Percentiles rank a stretch among this genome's conserved stretches.
These are phyloP conservation scores for Pristionchus fissidentatus DNA, from an alignment of 2,888 invertebrate species.

Conservation along the genomic window DNA sequence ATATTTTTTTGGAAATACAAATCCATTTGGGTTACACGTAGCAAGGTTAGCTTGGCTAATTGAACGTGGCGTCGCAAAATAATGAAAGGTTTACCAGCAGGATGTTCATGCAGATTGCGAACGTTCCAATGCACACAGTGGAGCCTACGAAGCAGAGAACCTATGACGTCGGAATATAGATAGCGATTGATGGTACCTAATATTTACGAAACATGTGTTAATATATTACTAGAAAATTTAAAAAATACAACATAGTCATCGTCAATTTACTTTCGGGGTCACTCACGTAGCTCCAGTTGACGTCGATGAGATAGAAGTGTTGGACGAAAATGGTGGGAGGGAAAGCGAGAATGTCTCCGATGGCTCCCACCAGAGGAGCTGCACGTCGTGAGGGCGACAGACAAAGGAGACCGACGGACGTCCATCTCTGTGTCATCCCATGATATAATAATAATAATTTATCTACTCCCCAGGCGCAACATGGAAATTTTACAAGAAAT, in stretches of 20 bases:
- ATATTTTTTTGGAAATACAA: too few species aligned
- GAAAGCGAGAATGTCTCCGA: not conserved
- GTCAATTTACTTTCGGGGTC: too few species aligned
- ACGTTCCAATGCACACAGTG: slow-evolving; percentile 43
- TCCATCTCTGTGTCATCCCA: not conserved
- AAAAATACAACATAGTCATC: too few species aligned
- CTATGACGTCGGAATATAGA: too few species aligned
- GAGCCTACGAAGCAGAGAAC: slow-evolving; percentile 43
- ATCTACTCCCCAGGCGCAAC: too few species aligned
- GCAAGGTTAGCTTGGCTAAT: too few species aligned
- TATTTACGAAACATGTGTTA: too few species aligned
- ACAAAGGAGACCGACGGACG: not conserved
- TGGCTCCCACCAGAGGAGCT: not conserved
- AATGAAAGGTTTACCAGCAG: slow-evolving; percentile 28
- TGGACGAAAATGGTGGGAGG: not conserved
- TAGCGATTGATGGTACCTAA: not conserved
- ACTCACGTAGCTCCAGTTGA: slow-evolving; percentile 12
- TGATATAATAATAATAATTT: too few species aligned
- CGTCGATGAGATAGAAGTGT: slow-evolving; percentile 15
- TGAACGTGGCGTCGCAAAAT: not conserved
- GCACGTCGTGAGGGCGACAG: not conserved
- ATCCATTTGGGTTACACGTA: too few species aligned
- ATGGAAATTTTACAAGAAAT: too few species aligned
- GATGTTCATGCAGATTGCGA: slow-evolving; percentile 24
- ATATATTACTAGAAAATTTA: too few species aligned